Evolutionary conservation across 2,113 vertebrate genomes (phyloP), one percentile per base, ranked within the genome.

Genomic region (Gymnorhina tibicen): DNA sequence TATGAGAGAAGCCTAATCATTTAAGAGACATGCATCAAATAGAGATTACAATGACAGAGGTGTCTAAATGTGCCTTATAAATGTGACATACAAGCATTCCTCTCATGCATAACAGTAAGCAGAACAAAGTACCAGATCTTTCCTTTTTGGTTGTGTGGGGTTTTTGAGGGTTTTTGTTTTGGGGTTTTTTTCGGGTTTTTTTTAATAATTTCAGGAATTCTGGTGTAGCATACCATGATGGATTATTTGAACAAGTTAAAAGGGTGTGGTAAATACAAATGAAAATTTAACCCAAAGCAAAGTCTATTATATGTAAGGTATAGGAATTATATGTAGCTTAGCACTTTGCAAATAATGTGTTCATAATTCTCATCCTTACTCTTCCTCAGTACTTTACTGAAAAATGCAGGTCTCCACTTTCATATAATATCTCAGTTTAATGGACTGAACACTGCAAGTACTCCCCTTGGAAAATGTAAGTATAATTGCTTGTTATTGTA

Each of bases 141-240:
- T 18, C 9, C 0, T 23, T 37, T 66, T 33, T 9, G 2, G 3
- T 12, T 24, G 8, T 22, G 8, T 60, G 16, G 16, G 12, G 5
- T 70, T 72, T 42, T 20, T 3, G 16, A 8, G 24, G 26, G 8
- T 6, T 28, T 39, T 37, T 17, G 16, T 37, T 39, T 37, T 18
- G 16, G 35, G n/a, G 1, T 24, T 41, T 30, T 41, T 41, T 21
- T 30, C 0, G 5, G 22, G 27, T 18, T 26, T 20, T 24, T n/a
- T 19, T 9, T 12, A 62, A 44, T 56, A 55, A 44, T 49, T 80
- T 76, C 8, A 73, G 24, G 20, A 28, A 53, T 72, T 75, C 32
- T 39, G 2, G 2, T 83, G 11, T 37, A 50, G 8, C 9, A 50
- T 37, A 62, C 5, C 3, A 35, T 23, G 3, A 4, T 27, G 41